These are phyloP conservation scores for Bothrops jararaca DNA, from an alignment of 2,113 vertebrate species.

Conservation along the genomic window DNA sequence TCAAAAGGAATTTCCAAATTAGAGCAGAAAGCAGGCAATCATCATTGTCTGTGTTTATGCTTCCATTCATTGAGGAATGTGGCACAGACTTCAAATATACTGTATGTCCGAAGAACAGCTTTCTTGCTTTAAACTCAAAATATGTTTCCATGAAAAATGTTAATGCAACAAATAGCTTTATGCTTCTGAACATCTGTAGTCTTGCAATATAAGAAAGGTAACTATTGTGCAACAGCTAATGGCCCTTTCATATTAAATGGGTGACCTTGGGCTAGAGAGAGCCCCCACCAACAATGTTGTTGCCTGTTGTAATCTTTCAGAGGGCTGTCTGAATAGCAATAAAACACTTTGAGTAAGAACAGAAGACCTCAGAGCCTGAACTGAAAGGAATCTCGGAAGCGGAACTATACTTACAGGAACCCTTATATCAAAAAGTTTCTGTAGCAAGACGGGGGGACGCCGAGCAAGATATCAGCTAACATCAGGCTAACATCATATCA, in stretches of 20 bases:
- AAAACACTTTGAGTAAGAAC: no score
- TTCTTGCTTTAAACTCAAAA: not conserved
- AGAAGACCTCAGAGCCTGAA: no score
- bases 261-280: no score
- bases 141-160: not conserved
- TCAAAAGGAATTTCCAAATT: conserved; percentile 4
- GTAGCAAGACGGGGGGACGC: no score
- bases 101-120: not conserved
- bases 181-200: not conserved
- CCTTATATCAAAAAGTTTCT: no score
- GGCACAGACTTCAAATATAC: conserved; percentile 1
- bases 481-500: no score
- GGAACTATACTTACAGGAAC: no score
- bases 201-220: not conserved
- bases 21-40: not conserved
- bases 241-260: not conserved
- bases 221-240: not conserved
- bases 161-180: not conserved
- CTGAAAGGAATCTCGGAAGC: no score
- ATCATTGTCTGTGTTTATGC: not conserved
- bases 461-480: no score
- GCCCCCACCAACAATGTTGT: no score
- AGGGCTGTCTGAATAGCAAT: no score
- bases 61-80: not conserved
- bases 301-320: no score